These are phyloP conservation scores for Chromoteleia sp. DNA, from an alignment of 2,888 invertebrate species.

Conservation along the genomic window DNA sequence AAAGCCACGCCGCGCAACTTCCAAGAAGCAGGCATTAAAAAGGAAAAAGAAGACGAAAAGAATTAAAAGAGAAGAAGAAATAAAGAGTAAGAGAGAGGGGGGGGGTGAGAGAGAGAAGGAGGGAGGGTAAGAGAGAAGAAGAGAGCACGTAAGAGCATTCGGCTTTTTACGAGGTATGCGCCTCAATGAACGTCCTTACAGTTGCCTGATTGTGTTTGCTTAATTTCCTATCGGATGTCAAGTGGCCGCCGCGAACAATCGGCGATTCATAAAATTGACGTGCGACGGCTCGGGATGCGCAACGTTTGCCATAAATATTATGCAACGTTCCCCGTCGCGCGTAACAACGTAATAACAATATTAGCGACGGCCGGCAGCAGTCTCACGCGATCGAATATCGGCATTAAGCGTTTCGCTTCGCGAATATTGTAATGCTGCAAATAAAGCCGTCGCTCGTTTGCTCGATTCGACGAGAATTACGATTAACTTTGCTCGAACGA, in stretches of 20 bases:
- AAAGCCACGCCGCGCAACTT: constrained; percentile 51
- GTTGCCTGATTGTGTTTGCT: constrained; percentile 61
- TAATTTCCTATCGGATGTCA: constrained; percentile 69
- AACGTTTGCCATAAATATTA: constrained; percentile 53
- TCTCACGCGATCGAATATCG: constrained; percentile 36
- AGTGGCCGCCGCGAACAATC: constrained; percentile 63
- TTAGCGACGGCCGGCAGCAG: too few relatives aligned
- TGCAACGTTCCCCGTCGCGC: constrained; percentile 41
- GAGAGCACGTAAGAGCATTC: constrained; percentile 18
- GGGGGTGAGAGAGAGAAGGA: constrained; percentile 14
- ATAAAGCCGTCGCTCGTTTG: constrained; percentile 46
- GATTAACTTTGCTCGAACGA: too few relatives aligned
- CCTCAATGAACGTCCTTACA: constrained; percentile 51
- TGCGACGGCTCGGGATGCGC: constrained; percentile 28
- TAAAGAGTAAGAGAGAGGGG: constrained; percentile 15
- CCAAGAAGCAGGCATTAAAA: constrained; percentile 54
- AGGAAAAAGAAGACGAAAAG: neutral
- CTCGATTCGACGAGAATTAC: neutral
- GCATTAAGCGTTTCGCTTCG: constrained; percentile 50
- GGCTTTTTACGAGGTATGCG: constrained; percentile 49
- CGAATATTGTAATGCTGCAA: constrained; percentile 38
- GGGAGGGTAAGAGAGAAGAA: constrained; percentile 15
- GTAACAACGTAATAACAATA: constrained; percentile 52
- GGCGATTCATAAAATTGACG: constrained; percentile 65
- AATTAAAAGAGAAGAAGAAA: too few relatives aligned